Base-by-base conservation (phyloP, 2,113 vertebrate genomes). In the Pterocles gutturalis region DNA sequence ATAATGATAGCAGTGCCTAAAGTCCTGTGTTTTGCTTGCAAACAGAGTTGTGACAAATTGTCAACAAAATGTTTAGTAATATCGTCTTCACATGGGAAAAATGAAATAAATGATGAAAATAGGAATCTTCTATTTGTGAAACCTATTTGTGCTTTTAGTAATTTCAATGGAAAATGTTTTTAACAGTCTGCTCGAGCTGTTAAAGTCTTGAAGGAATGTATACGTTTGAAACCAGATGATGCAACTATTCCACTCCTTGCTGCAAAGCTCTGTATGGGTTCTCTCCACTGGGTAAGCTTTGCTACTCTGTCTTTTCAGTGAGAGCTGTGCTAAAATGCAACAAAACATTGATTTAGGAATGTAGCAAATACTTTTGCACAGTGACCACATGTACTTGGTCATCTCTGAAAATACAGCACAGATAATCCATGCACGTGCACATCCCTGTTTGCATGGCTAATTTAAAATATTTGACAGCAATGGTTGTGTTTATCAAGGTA, bases 191-290 rank as follows among this genome's bases (percentile, higher is more conserved):
- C 99, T 17, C 99, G 99, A 36, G 99, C 99, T 1, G 99, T 99
- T 70, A 99, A 99, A 95, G 99, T 99, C 90, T 97, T 99, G 61
- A 99, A 99, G 94, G 99, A 99, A 97, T 99, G 99, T 54, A 99
- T 99, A 83, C 99, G 99, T 17, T 98, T 99, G 91, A 99, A 99
- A 96, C 99, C 99, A 0, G 99, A 99, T 11, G 99, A 99, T 83
- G 99, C 99, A 93, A 99, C 99, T 78, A 99, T 99, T 93, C 99
- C 99, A 0, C 98, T 99, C 54, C 98, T 99, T 43, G 99, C 99
- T 14, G 99, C 99, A 67, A 99, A 99, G 96, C 98, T 99, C 76
- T 99, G 99, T 76, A 99, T 99, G 78, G 99, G 99, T 96, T 99
- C 99, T 78, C 98, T 99, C 31, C 99, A 99, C 98, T 99, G 99